Evolutionary conservation across 2,888 invertebrate species (phyloP).

Genomic region (Scrobipalpa costella): DNA sequence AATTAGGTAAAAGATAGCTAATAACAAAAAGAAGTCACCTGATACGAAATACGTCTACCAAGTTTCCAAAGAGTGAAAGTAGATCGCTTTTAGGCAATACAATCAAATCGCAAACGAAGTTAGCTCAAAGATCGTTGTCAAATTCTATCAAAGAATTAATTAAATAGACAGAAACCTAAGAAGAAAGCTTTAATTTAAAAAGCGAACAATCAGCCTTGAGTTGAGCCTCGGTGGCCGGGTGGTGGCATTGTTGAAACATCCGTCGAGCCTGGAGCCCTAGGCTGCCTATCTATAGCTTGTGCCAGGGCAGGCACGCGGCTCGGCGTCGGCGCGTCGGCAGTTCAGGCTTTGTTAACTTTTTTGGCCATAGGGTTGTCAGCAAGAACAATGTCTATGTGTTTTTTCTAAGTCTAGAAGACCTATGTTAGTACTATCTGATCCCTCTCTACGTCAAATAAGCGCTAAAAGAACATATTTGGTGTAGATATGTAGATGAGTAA

Average conservation of each 20-base stretch:
- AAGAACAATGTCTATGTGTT: slow-evolving; percentile 15
- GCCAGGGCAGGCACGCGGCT: slow-evolving; percentile 75
- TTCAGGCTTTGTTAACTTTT: slow-evolving; percentile 57
- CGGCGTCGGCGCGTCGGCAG: slow-evolving; percentile 43
- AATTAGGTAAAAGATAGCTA: too few species aligned
- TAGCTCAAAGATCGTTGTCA: background rate
- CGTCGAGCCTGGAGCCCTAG: slow-evolving; percentile 64
- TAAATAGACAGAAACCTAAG: too few species aligned
- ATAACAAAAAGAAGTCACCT: too few species aligned
- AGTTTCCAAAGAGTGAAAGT: background rate
- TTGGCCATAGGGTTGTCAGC: slow-evolving; percentile 62
- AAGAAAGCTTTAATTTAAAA: slow-evolving; percentile 3
- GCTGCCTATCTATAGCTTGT: slow-evolving; percentile 70
- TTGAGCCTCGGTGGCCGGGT: slow-evolving; percentile 8
- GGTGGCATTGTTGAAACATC: slow-evolving; percentile 54
- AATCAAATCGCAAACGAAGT: background rate
- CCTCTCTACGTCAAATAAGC: background rate
- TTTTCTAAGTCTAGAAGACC: background rate
- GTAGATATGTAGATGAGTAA: background rate
- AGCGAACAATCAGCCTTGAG: too few species aligned
- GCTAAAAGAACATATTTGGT: background rate
- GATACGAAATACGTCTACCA: background rate
- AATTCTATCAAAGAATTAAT: background rate
- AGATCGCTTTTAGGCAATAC: background rate
- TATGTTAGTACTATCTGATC: background rate